Conservation (phyloP, 2,797 vertebrate genomes). For the Hippocampus kuda region DNA sequence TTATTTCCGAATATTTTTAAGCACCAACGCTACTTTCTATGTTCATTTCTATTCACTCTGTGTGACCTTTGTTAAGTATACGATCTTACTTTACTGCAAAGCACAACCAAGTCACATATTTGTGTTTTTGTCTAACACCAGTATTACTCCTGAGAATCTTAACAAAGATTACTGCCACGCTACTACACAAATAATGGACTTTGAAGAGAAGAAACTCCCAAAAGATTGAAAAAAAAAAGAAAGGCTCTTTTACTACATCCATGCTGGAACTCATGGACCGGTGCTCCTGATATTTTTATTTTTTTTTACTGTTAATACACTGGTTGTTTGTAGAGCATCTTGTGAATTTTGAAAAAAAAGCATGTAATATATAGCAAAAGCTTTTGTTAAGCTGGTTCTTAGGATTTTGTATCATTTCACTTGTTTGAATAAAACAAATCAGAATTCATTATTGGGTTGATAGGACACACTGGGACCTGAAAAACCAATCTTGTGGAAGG, state of each 20-base stretch:
- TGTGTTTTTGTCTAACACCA: conserved; percentile 39
- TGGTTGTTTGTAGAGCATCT: conserved; percentile 70
- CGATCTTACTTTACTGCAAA: conserved; percentile 11
- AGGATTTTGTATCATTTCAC: conserved; percentile 84
- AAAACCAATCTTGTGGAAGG: conserved; percentile 1
- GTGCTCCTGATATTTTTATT: conserved; percentile 68
- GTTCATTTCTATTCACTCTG: conserved; percentile 2
- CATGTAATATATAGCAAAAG: conserved; percentile 91
- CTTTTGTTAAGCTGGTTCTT: conserved; percentile 95
- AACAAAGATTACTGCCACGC: conserved; percentile 39
- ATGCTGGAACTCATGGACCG: conserved; percentile 74
- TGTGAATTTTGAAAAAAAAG: conserved; percentile 67
- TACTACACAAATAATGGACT: conserved; percentile 17
- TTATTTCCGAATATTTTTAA: conserved; percentile 14
- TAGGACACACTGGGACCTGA: neutral
- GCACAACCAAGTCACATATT: conserved; percentile 35
- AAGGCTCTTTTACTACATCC: conserved; percentile 53
- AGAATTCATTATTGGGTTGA: conserved; percentile 19
- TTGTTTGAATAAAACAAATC: conserved; percentile 59
- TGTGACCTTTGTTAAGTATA: conserved; percentile 33
- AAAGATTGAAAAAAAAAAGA: conserved; percentile 5
- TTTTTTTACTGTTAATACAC: conserved; percentile 83
- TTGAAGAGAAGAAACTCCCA: conserved; percentile 21
- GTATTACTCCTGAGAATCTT: conserved; percentile 46
- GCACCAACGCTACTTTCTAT: conserved; percentile 26